Base-by-base conservation (phyloP, 2,888 invertebrate species). In the Dynastes maya region DNA sequence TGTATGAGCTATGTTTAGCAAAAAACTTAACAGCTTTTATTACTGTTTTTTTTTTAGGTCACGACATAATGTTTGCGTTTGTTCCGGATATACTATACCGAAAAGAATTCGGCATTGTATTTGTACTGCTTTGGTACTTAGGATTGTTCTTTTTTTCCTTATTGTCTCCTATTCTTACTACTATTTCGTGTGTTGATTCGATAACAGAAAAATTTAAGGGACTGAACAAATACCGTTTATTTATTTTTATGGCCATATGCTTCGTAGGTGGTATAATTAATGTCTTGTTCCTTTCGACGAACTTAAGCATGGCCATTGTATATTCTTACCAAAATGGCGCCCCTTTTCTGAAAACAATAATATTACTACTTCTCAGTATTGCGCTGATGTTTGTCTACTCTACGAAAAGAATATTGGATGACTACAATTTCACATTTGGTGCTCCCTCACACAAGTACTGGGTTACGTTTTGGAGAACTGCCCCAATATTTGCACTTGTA, bases 311-410 rank as follows among this genome's bases (percentile, higher is more conserved):
- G 40, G 70, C 77, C 6, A 16, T 79, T 11, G 53, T 82, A 11
- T 37, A 76, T 3, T 76, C 77, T 16, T 82, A 76, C 76, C 68
- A 40, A 27, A 13, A 45, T 61, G 80, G 79, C 13, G 45, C 78
- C n/a, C 75, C 78, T 5, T 5, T 77, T 27, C 9, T 81, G 9
- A 67, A 58, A 22, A 78, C 74, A 2, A 76, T 78, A 1, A 55
- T 78, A 13, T 49, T 82, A 2, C 27, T 79, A 22, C 11, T 79
- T 13, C 27, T 77, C n/a, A 79, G 63, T 16, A 65, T 78, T 16
- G 80, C 80, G 16, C 27, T 82, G 40, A 71, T 78, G 29, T 82
- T 80, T 27, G 74, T 82, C 32, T 82, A 81, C 65, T 80, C 81
- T 0, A 76, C 77, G 0, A 65, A 77, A 45, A 79, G 80, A 37